Evolutionary conservation across 2,797 vertebrate species (phyloP).

Genomic region (Tolypeutes matacus): DNA sequence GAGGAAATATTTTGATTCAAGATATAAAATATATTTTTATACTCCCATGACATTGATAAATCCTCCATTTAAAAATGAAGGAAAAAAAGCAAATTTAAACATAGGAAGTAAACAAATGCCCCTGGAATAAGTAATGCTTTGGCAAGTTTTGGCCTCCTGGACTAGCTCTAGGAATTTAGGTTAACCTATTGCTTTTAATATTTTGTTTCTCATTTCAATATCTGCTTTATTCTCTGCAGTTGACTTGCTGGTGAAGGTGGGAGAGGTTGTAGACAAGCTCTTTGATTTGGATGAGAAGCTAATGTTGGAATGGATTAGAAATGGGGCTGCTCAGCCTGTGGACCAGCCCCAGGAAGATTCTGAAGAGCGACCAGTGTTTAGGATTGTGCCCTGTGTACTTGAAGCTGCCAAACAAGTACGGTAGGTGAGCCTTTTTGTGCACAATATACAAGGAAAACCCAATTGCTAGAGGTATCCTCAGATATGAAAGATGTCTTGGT

Average conservation of each 20-base stretch:
- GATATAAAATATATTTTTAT: slow-evolving; percentile 11
- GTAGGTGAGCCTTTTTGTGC: slow-evolving; percentile 85
- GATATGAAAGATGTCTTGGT: background rate
- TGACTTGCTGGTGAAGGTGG: slow-evolving; percentile 95
- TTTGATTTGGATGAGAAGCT: slow-evolving; percentile 97
- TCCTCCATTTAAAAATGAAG: slow-evolving; percentile 11
- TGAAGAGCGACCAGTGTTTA: slow-evolving; percentile 85
- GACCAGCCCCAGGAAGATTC: slow-evolving; percentile 82
- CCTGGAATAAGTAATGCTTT: background rate
- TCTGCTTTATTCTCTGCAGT: slow-evolving; percentile 86
- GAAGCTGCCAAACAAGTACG: slow-evolving; percentile 96
- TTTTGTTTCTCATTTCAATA: background rate
- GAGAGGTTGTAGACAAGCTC: slow-evolving; percentile 96
- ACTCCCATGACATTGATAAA: background rate
- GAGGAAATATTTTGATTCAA: slow-evolving; percentile 7
- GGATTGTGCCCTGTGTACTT: slow-evolving; percentile 91
- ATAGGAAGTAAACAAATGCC: background rate
- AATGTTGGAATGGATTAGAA: slow-evolving; percentile 95
- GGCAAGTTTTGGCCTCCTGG: background rate
- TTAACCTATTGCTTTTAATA: background rate
- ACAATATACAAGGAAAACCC: slow-evolving; percentile 15
- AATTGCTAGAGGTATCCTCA: background rate
- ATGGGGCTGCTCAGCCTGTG: slow-evolving; percentile 69
- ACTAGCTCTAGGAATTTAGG: slow-evolving; percentile 13
- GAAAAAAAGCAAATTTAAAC: slow-evolving; percentile 18